phyloP scores from a whole-genome alignment of 2,888 invertebrate species.

The Elaeidobius kamerunicus region DNA sequence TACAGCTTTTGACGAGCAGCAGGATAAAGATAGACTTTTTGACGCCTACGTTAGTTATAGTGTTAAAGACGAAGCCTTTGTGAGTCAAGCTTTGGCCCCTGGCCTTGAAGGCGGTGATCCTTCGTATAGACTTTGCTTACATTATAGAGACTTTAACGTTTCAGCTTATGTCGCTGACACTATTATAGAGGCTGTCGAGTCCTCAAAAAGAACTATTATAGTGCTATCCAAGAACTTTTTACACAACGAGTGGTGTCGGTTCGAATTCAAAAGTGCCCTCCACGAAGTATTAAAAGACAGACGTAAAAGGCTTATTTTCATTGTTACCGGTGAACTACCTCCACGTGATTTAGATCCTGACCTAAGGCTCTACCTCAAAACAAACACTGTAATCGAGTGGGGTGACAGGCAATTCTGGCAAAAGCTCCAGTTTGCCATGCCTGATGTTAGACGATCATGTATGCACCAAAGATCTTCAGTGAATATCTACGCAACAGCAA shows the following conservation, averaged over 20 bases:
- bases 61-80: conserved; percentile 88
- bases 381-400: conserved; percentile 90
- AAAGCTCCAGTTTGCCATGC: conserved; percentile 88
- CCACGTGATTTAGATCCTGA: conserved; percentile 88
- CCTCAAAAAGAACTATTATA: conserved; percentile 84
- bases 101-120: conserved; percentile 80
- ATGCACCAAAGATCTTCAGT: conserved; percentile 65
- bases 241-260: conserved; percentile 88
- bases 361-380: conserved; percentile 83
- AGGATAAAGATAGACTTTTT: conserved; percentile 81
- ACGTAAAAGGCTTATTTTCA: conserved; percentile 82
- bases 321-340: conserved; percentile 86
- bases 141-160: conserved; percentile 88
- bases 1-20: conserved; percentile 74
- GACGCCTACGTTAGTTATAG: conserved; percentile 96
- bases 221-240: conserved; percentile 91
- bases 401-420: conserved; percentile 97
- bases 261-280: conserved; percentile 92
- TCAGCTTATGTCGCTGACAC: conserved; percentile 89
- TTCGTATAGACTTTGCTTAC: conserved; percentile 83
- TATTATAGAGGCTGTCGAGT: conserved; percentile 88
- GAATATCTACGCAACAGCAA: conserved; percentile 68
- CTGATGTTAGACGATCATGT: conserved; percentile 66
- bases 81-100: conserved; percentile 82
- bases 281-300: conserved; percentile 86